Evolutionary conservation across 2,113 vertebrate species (phyloP).

Genomic region (Oncorhynchus kisutch): DNA sequence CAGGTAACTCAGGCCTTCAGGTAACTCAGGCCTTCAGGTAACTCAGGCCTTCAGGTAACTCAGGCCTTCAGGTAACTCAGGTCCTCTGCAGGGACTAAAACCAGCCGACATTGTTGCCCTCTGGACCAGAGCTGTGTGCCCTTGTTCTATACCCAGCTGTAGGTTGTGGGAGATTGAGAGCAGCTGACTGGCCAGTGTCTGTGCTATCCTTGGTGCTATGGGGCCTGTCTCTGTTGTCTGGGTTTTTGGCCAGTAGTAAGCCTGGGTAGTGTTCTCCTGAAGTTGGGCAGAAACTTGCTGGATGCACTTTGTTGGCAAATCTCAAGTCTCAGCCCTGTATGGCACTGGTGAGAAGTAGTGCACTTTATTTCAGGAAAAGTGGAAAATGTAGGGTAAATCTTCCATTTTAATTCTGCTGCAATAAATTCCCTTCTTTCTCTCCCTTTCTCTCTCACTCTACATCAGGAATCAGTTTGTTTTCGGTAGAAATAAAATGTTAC

Average conservation of each 20-base stretch:
- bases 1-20: too few relatives aligned
- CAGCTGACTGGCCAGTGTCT: background rate
- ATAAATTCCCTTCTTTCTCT: background rate
- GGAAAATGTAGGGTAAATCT: background rate
- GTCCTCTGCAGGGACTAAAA: too few relatives aligned
- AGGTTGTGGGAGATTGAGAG: background rate
- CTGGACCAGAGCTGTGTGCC: too few relatives aligned
- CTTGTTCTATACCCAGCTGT: background rate
- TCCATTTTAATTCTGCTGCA: background rate
- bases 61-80: too few relatives aligned
- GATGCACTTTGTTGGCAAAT: background rate
- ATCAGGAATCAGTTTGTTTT: too few relatives aligned
- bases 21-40: too few relatives aligned
- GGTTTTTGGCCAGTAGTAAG: background rate
- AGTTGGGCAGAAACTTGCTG: background rate
- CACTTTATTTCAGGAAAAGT: background rate
- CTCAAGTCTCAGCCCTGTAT: background rate
- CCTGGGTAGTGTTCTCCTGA: background rate
- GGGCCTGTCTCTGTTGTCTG: background rate
- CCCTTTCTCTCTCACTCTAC: too few relatives aligned
- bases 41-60: too few relatives aligned
- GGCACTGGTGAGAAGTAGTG: background rate
- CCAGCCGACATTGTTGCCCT: too few relatives aligned
- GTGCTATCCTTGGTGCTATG: background rate
- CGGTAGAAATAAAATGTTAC: too few relatives aligned